These are phyloP conservation scores for Tamandua tetradactyla DNA, from an alignment of 2,797 vertebrate genomes.

Conservation along the genomic window DNA sequence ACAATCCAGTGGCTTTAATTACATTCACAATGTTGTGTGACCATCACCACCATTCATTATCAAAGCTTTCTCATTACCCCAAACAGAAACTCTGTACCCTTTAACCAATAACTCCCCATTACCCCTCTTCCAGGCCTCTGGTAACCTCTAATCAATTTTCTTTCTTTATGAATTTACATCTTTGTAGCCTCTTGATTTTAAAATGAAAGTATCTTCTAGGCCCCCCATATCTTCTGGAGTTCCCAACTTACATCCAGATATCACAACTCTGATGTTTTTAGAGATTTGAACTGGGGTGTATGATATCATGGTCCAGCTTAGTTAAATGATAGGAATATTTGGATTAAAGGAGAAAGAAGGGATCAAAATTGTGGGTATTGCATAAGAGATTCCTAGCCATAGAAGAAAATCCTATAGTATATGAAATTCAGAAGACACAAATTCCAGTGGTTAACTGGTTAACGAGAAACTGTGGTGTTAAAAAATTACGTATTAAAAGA, in stretches of 20 bases:
- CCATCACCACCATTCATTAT: no score
- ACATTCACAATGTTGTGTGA: no score
- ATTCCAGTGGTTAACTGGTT: background rate
- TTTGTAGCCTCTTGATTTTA: slow-evolving; percentile 11
- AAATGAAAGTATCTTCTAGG: background rate
- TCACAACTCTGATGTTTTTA: background rate
- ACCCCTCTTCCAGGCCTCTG: no score
- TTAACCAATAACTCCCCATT: no score
- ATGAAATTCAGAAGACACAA: background rate
- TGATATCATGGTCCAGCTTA: background rate
- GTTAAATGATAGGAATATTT: background rate
- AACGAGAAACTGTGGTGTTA: background rate
- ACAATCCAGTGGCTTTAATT: no score
- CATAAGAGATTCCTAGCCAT: background rate
- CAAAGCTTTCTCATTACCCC: no score
- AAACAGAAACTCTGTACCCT: no score
- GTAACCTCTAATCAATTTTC: no score
- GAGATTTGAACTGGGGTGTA: background rate
- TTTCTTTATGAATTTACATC: no score
- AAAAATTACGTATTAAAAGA: background rate
- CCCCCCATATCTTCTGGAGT: no score
- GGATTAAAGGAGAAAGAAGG: background rate
- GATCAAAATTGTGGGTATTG: background rate
- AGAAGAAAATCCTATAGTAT: background rate
- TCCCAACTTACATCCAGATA: background rate